Evolutionary conservation across 2,113 vertebrate genomes (phyloP), one percentile per base, ranked within the genome.

Genomic region (Pluvianellus socialis): DNA sequence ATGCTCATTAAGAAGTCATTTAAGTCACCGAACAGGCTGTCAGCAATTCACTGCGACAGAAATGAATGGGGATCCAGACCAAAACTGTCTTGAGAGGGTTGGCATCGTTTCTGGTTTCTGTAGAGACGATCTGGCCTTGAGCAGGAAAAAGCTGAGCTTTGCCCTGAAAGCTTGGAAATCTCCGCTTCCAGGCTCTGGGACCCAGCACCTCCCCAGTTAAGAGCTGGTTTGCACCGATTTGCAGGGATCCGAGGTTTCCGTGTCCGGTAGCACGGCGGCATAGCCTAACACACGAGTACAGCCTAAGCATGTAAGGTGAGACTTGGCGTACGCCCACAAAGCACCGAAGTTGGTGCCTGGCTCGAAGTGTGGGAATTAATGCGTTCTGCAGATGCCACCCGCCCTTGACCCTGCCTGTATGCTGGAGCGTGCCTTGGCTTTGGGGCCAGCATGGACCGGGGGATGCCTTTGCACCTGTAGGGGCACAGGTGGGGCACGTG

Each of bases 181-280:
- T 85, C 49, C 0, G 0, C 53, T 75, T 80, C 42, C 63, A 80
- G 33, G 42, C 56, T 45, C 8, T 14, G 79, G 26, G 33, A 33
- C 68, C 58, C 63, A 58, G 4, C 65, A 67, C 24, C 47, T 68
- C 80, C 81, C 35, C 59, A 28, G 21, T 42, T 67, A 33, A 35
- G 49, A 63, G 42, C 24, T 58, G 28, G 7, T 65, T 47, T 47
- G 72, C 1, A 1, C 65, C 13, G 40, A 23, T 53, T 47, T 33
- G 44, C 24, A 22, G 8, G 20, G 10, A 6, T 21, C 13, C 0
- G 2, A 67, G 42, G 28, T 47, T 72, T 71, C 47, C 6, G 40
- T 26, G 20, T 18, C 19, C 2, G 1, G 18, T 40, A 72, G 27
- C 35, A 72, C 42, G 53, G 88, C 79, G 56, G 35, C 19, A 4